Evolutionary conservation across 2,113 vertebrate genomes (phyloP), one percentile per base, ranked within the genome.

Genomic region (Rhizomys pruinosus): DNA sequence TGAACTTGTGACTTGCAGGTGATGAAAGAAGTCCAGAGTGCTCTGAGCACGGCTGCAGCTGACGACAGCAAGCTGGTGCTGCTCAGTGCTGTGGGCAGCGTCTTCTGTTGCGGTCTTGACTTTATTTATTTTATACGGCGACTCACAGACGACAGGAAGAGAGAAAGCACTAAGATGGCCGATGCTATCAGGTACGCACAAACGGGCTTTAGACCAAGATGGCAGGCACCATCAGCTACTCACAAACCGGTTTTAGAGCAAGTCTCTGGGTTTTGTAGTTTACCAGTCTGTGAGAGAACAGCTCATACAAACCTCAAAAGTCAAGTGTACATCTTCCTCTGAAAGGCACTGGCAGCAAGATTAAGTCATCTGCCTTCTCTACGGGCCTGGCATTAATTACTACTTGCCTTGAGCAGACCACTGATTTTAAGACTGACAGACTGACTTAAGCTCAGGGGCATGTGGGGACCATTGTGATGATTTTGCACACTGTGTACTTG

Each of bases 21-120:
- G 92, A 99, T 99, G 99, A 99, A 99, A 98, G 99, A 99, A 98
- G 98, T 99, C 94, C 99, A 99, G 98, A 99, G 99, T 47, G 99
- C 99, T 79, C 98, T 99, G 98, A 99, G 98, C 44, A 99, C 99
- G 0, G 99, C 99, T 0, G 99, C 99, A 3, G 99, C 99, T 8
- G 99, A 99, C 19, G 99, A 99, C 98, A 99, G 99, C 96, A 99
- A 99, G 97, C 98, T 99, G 64, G 99, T 99, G 78, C 97, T 99
- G 52, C 98, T 99, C 7, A 98, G 99, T 15, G 99, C 99, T 0
- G 99, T 99, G 2, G 99, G 99, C 94, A 99, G 98, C 7, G 97
- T 99, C 91, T 99, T 99, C 98, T 99, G 99, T 97, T 99, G 98
- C 39, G 99, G 99, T 47, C 98, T 99, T 3, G 99, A 99, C 97